Evolutionary conservation across 2,113 vertebrate species (phyloP), one percentile per base, ranked within the genome.

Genomic region (Charina bottae): DNA sequence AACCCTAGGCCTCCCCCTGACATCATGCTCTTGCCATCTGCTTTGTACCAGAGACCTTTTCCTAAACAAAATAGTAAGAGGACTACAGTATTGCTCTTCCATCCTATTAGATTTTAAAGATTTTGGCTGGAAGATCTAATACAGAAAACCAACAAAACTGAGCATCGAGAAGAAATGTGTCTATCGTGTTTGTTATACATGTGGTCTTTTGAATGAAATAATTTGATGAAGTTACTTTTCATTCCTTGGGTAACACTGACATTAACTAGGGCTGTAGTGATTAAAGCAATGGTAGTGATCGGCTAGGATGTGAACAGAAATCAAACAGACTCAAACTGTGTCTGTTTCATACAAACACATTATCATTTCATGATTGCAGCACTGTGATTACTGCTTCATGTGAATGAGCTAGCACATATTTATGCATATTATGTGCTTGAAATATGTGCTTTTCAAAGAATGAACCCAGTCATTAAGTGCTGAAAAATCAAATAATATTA

Each of bases 1-100:
- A 98, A 98, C 96, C 98, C 97, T 95, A 91, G 85, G 87, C 94
- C 93, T 95, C 95, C 92, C 96, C 93, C 97, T 95, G 96, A 98
- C 97, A 97, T 98, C 94, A 94, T 93, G 95, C 93, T 93, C 83
- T 95, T 96, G 92, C 96, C 97, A 96, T 97, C 96, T 97, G 93
- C 92, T 93, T 94, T 96, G 93, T 95, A 94, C 91, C 95, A 87
- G 53, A 95, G 84, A 87, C 42, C 0, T 72, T 94, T 95, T 93
- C 90, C 37, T 7, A 90, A 92, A 93, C 88, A 93, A 94, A 94
- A 95, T 92, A 97, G 95, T 97, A 95, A 96, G 93, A 94, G 21
- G 84, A 93, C 91, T 92, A 95, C 93, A 97, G 96, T 85, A 90
- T 95, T 93, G 93, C 93, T 91, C 93, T 93, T 94, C 95, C 95